Evolutionary conservation across 2,888 invertebrate species (phyloP).

Genomic region (Callyntrura sp.): DNA sequence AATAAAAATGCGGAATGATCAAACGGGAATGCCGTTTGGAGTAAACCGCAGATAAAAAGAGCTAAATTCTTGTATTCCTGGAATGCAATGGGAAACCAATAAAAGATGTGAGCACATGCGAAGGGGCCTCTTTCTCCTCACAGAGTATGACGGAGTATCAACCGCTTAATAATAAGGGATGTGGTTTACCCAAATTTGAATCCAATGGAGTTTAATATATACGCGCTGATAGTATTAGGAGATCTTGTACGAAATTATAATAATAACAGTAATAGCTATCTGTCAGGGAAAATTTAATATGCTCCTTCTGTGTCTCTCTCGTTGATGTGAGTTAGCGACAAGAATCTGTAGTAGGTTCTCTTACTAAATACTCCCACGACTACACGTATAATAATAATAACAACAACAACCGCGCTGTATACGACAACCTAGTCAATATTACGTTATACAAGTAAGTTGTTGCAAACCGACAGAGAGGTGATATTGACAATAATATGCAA

Average conservation of each 20-base stretch:
- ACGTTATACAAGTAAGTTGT: slow-evolving; percentile 17
- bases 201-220: slow-evolving; percentile 33
- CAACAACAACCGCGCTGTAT: background rate
- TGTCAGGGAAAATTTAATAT: slow-evolving; percentile 12
- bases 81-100: slow-evolving; percentile 57
- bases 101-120: slow-evolving; percentile 32
- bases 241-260: slow-evolving; percentile 45
- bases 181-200: slow-evolving; percentile 40
- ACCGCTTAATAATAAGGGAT: slow-evolving; percentile 28
- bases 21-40: slow-evolving; percentile 45
- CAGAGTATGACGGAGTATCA: slow-evolving; percentile 7
- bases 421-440: background rate
- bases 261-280: slow-evolving; percentile 40
- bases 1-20: slow-evolving; percentile 56
- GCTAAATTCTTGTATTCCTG: slow-evolving; percentile 49
- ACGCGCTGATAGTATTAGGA: background rate
- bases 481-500: slow-evolving; percentile 29
- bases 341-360: background rate
- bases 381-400: background rate
- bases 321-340: background rate
- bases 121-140: slow-evolving; percentile 29
- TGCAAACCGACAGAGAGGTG: slow-evolving; percentile 17
- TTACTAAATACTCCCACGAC: background rate
- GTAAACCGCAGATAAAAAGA: slow-evolving; percentile 49
- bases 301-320: background rate